A percentile compares a stretch with the other conserved stretches of the same genome.
Evolutionary conservation across 2,888 invertebrate species (phyloP).

Genomic region (Tachystola acroxantha): DNA sequence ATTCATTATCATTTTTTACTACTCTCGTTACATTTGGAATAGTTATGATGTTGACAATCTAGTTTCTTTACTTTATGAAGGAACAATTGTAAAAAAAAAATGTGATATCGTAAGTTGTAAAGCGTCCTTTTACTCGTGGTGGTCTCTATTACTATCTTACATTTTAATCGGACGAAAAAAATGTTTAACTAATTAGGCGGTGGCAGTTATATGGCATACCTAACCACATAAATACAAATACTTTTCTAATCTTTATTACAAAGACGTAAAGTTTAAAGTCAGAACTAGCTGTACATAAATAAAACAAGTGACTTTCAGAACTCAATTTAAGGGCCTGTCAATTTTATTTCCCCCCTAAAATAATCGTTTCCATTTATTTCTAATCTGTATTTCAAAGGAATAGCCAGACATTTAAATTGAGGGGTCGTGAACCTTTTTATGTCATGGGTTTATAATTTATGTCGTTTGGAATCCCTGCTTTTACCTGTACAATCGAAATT

Average conservation of each 20-base stretch:
- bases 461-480: not conserved
- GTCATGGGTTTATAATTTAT: constrained; percentile 1
- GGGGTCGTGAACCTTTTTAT: not conserved
- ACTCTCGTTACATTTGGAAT: too few relatives aligned
- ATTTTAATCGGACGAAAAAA: constrained; percentile 30
- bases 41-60: too few relatives aligned
- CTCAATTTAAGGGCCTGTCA: not conserved
- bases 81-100: too few relatives aligned
- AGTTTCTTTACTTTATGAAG: too few relatives aligned
- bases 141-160: constrained; percentile 17
- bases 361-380: not conserved
- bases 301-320: not conserved
- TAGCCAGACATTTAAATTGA: not conserved
- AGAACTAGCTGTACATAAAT: not conserved
- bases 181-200: constrained; percentile 32
- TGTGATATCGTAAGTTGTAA: constrained; percentile 26
- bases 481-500: not conserved
- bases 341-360: not conserved
- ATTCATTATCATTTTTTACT: too few relatives aligned
- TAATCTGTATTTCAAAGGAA: not conserved
- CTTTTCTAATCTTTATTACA: not conserved
- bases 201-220: constrained; percentile 19
- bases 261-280: not conserved
- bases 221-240: not conserved
- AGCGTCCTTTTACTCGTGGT: constrained; percentile 18